Evolutionary conservation across 2,888 invertebrate genomes (phyloP).

Genomic region (Dione juno): DNA sequence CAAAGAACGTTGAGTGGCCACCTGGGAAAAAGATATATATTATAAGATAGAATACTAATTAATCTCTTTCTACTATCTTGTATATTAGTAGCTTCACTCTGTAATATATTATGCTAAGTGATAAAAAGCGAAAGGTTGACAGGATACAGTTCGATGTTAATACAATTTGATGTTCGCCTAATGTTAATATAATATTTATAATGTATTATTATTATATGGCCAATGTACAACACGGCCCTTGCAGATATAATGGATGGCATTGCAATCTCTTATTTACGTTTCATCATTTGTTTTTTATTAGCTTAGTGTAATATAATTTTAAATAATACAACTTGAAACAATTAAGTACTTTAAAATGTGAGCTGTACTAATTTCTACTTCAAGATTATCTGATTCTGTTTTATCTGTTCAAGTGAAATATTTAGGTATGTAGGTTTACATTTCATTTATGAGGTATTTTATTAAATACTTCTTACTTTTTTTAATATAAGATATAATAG

Average conservation of each 20-base stretch:
- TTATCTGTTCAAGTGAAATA: too few species aligned
- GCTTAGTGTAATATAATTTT: too few species aligned
- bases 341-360: neutral
- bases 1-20: constrained; percentile 97
- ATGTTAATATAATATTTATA: neutral
- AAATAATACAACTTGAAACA: neutral
- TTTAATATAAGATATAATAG: too few species aligned
- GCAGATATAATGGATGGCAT: neutral
- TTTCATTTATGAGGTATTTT: too few species aligned
- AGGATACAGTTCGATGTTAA: neutral
- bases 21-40: constrained; percentile 76
- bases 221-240: neutral
- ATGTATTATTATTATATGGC: neutral
- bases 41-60: too few species aligned
- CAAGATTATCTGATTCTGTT: neutral
- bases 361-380: neutral
- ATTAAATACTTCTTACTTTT: too few species aligned
- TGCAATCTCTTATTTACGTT: neutral
- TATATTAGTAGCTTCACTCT: too few species aligned
- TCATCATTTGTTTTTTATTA: neutral
- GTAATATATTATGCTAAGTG: too few species aligned
- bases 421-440: too few species aligned
- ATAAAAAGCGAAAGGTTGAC: neutral
- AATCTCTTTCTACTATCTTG: too few species aligned
- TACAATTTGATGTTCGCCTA: neutral